phyloP scores from a whole-genome alignment of 2,888 invertebrate genomes.

The Chrysolina oricalcia region DNA sequence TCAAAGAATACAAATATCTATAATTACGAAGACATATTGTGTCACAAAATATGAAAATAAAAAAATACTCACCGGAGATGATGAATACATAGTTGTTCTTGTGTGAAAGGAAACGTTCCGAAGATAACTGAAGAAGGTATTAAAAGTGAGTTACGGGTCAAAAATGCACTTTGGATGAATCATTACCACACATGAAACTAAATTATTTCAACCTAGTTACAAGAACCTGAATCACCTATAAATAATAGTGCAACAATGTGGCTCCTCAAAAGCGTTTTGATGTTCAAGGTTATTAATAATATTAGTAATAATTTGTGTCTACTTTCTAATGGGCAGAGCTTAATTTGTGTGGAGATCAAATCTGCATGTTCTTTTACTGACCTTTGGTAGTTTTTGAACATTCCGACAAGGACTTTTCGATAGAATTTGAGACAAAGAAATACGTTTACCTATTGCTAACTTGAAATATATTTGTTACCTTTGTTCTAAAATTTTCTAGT shows the following conservation, averaged over 20 bases:
- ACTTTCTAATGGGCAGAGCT: too few species aligned
- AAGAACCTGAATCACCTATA: slow-evolving; percentile 2
- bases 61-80: slow-evolving; percentile 27
- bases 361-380: too few species aligned
- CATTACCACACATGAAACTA: slow-evolving; percentile 5
- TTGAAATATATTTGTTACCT: too few species aligned
- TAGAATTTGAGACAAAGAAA: too few species aligned
- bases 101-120: slow-evolving; percentile 12
- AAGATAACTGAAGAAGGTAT: slow-evolving; percentile 20
- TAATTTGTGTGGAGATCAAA: too few species aligned
- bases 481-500: too few species aligned
- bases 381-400: too few species aligned
- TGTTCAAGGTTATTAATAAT: background rate
- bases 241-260: background rate
- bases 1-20: slow-evolving; percentile 47
- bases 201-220: slow-evolving; percentile 21
- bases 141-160: slow-evolving; percentile 23
- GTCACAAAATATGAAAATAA: slow-evolving; percentile 27
- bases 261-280: background rate
- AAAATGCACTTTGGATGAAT: slow-evolving; percentile 29
- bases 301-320: too few species aligned
- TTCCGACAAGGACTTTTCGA: too few species aligned
- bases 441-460: too few species aligned
- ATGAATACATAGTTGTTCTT: slow-evolving; percentile 31
- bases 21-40: slow-evolving; percentile 40